A percentile compares a stretch with the other conserved stretches of the same genome.
These are phyloP conservation scores for Thymelicus acteon DNA, from an alignment of 2,888 invertebrate genomes.

Conservation along the genomic window DNA sequence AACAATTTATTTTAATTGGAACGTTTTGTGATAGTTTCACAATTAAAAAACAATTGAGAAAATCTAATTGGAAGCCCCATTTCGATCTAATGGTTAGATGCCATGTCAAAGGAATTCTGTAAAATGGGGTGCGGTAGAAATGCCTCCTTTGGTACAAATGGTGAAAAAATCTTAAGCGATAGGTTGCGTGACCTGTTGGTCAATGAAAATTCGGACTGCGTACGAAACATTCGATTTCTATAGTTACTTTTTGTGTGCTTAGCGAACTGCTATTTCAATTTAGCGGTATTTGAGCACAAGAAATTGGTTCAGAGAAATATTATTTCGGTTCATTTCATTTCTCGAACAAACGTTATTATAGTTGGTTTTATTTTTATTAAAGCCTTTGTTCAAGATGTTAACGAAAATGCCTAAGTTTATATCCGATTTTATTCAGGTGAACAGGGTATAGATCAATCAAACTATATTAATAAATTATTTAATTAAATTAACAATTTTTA, in stretches of 20 bases:
- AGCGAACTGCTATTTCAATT: conserved; percentile 37
- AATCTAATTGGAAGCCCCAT: conserved; percentile 17
- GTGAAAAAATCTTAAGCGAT: conserved; percentile 77
- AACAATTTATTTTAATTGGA: not conserved
- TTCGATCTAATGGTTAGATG: conserved; percentile 74
- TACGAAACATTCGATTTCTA: conserved; percentile 38
- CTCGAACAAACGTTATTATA: conserved; percentile 22
- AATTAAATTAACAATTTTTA: no score
- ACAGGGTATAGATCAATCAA: no score
- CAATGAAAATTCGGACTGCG: conserved; percentile 62
- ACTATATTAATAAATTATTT: no score
- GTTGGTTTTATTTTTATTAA: conserved; percentile 16
- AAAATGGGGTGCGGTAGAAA: conserved; percentile 62
- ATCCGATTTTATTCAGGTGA: no score
- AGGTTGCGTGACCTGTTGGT: conserved; percentile 75
- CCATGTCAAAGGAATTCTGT: conserved; percentile 79
- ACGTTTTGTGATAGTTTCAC: not conserved
- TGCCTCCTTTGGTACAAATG: conserved; percentile 57
- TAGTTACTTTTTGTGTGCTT: conserved; percentile 41
- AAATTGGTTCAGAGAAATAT: conserved; percentile 39
- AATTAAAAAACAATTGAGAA: conserved; percentile 8
- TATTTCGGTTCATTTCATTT: conserved; percentile 27
- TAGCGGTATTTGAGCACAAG: conserved; percentile 35
- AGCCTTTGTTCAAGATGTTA: not conserved
- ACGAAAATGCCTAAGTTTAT: no score